Percentiles rank a stretch among this genome's conserved stretches.
These are phyloP conservation scores for Salvelinus sp. DNA, from an alignment of 2,113 vertebrate genomes.

Conservation along the genomic window DNA sequence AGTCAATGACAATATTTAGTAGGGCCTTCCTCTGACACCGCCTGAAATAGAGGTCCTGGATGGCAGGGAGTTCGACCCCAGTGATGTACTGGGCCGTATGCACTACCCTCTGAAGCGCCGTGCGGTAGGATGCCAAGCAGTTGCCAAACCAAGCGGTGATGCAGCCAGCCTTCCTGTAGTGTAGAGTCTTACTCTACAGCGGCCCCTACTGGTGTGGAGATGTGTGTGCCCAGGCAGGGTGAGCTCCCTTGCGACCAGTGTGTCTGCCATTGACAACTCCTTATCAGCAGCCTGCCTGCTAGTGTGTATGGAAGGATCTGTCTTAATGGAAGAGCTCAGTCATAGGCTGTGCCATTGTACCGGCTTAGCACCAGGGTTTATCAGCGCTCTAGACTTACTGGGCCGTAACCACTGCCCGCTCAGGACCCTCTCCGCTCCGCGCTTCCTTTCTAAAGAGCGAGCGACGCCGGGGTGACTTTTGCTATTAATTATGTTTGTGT, in stretches of 20 bases:
- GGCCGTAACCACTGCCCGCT: constrained; percentile 61
- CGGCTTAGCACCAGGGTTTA: constrained; percentile 70
- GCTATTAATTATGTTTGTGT: constrained; percentile 54
- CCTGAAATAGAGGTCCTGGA: no score
- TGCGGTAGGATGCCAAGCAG: no score
- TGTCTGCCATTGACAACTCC: constrained; percentile 66
- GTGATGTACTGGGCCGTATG: no score
- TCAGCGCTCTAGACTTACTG: constrained; percentile 68
- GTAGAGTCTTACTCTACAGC: constrained; percentile 13
- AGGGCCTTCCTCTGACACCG: no score
- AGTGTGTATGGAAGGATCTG: constrained; percentile 55
- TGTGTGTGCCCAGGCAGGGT: constrained; percentile 24
- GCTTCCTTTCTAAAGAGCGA: constrained; percentile 50
- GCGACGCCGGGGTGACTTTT: constrained; percentile 35
- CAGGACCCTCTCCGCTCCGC: constrained; percentile 36
- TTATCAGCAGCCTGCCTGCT: constrained; percentile 72
- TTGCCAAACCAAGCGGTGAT: no score
- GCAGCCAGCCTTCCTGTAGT: no score
- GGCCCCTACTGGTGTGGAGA: constrained; percentile 38
- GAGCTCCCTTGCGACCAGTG: constrained; percentile 54
- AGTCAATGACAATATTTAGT: no score
- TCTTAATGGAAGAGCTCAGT: constrained; percentile 60
- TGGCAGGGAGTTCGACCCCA: no score
- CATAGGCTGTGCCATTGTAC: constrained; percentile 63
- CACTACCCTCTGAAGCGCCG: no score